A percentile compares a stretch with the other conserved stretches of the same genome.
Evolutionary conservation across 2,113 vertebrate genomes (phyloP).

Genomic region (Todiramphus saurophagus): DNA sequence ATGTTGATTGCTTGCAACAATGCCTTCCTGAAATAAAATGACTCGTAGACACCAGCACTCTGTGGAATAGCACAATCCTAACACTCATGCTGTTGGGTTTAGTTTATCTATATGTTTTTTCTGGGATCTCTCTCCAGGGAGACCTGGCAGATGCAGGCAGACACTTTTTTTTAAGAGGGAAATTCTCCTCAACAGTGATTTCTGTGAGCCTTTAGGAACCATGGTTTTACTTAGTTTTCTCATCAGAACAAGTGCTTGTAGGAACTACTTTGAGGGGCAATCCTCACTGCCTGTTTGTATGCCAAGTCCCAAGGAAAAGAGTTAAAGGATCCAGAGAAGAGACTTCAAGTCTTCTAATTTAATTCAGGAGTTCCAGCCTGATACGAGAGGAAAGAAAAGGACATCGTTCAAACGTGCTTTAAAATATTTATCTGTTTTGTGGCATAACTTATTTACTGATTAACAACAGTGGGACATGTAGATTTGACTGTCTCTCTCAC

Average conservation of each 20-base stretch:
- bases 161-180: not conserved
- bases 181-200: not conserved
- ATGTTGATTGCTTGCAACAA: not conserved
- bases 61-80: not conserved
- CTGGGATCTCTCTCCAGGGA: not conserved
- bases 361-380: not conserved
- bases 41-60: rapidly evolving
- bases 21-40: not conserved
- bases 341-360: not conserved
- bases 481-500: not conserved
- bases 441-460: not conserved
- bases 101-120: not conserved
- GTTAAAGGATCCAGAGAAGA: not conserved
- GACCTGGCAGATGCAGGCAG: not conserved
- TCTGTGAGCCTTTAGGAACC: not conserved
- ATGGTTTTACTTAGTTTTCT: not conserved
- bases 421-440: not conserved
- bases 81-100: not conserved
- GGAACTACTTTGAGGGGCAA: not conserved
- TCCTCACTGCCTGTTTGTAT: not conserved
- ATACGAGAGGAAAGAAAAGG: not conserved
- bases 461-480: not conserved
- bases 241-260: not conserved
- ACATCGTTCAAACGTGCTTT: not conserved
- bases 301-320: not conserved